Conservation (phyloP, 2,888 invertebrate genomes). For the Apotomis capreana region DNA sequence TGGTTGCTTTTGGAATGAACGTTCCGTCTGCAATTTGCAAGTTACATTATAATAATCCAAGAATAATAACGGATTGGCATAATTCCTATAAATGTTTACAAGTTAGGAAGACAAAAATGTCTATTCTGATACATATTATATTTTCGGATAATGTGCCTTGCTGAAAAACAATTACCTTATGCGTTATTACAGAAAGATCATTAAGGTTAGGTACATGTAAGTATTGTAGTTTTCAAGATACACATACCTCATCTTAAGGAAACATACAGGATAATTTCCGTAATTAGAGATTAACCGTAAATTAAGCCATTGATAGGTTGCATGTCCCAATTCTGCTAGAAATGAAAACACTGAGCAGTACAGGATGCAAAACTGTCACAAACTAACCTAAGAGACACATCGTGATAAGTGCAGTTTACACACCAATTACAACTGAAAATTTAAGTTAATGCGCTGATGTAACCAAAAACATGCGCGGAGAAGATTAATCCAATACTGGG, state of each 20-base stretch:
- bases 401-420: not conserved
- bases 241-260: conserved; percentile 17
- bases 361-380: not conserved
- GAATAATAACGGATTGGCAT: conserved; percentile 4
- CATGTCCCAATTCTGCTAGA: too few relatives aligned
- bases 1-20: conserved; percentile 98
- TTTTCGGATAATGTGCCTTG: not conserved
- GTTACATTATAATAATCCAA: conserved; percentile 42
- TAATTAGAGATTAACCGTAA: too few relatives aligned
- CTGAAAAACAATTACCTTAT: not conserved
- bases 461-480: not conserved
- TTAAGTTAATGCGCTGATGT: not conserved
- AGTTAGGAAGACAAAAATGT: not conserved
- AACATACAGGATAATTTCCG: not conserved
- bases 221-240: not conserved
- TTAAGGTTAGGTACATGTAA: conserved; percentile 15
- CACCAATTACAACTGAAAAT: not conserved
- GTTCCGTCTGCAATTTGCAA: conserved; percentile 92
- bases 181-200: conserved; percentile 16
- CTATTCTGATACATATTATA: not conserved
- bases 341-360: not conserved
- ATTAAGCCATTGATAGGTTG: too few relatives aligned
- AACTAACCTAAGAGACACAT: conserved; percentile 31
- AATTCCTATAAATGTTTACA: not conserved
- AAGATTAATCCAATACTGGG: not conserved